Conservation (phyloP, 2,888 invertebrate genomes). For the Quadriops clusia region DNA sequence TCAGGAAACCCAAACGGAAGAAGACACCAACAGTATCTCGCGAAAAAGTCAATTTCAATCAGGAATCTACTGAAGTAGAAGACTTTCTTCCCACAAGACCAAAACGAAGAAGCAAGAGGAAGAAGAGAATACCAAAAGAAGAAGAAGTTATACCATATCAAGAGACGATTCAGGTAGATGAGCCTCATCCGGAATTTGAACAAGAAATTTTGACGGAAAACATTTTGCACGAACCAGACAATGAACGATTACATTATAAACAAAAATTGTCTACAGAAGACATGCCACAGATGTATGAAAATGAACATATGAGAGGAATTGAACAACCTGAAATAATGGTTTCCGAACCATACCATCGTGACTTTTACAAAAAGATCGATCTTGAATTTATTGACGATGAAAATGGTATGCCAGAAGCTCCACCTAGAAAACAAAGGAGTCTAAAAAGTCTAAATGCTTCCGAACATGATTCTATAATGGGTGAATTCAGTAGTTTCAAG, state of each 20-base stretch:
- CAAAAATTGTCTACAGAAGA: slow-evolving; percentile 15
- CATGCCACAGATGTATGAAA: slow-evolving; percentile 26
- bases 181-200: slow-evolving; percentile 29
- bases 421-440: slow-evolving; percentile 31
- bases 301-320: slow-evolving; percentile 40
- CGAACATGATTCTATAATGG: slow-evolving; percentile 29
- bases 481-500: slow-evolving; percentile 15
- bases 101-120: slow-evolving; percentile 40
- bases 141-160: slow-evolving; percentile 35
- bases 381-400: slow-evolving; percentile 15
- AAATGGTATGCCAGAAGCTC: slow-evolving; percentile 27
- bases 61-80: slow-evolving; percentile 26
- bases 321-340: slow-evolving; percentile 41
- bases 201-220: slow-evolving; percentile 24
- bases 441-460: slow-evolving; percentile 32
- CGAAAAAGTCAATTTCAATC: slow-evolving; percentile 28
- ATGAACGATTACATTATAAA: slow-evolving; percentile 26
- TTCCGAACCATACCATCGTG: slow-evolving; percentile 26
- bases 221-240: slow-evolving; percentile 27
- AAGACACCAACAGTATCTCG: slow-evolving; percentile 35
- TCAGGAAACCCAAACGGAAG: slow-evolving; percentile 34
- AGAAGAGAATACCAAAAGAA: slow-evolving; percentile 17
- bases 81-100: slow-evolving; percentile 39
- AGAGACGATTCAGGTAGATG: slow-evolving; percentile 26
- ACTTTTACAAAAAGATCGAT: slow-evolving; percentile 17